These are phyloP conservation scores for Heptranchias perlo DNA, from an alignment of 2,113 vertebrate species.

Conservation along the genomic window DNA sequence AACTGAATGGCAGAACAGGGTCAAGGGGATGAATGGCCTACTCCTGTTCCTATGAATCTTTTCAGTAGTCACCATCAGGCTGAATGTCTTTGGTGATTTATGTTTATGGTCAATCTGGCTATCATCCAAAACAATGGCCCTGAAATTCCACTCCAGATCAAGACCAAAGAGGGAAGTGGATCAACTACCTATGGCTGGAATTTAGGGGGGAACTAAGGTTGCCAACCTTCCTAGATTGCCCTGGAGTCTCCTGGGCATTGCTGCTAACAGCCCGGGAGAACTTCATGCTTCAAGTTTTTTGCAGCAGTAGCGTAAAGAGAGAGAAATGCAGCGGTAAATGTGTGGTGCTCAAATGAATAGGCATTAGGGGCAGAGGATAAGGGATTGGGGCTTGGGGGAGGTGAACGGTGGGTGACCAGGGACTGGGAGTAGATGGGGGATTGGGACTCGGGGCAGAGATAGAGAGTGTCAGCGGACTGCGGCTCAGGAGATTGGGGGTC, in stretches of 20 bases:
- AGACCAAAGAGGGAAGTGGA: background rate
- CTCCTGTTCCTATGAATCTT: background rate
- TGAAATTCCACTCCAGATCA: background rate
- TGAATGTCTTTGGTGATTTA: background rate
- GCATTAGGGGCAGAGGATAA: background rate
- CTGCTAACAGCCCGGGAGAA: no score
- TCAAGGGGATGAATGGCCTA: background rate
- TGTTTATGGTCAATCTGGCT: background rate
- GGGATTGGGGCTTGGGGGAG: accelerated
- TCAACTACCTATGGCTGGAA: background rate
- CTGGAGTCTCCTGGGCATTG: background rate
- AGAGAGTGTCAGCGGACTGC: background rate
- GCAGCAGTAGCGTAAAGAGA: background rate
- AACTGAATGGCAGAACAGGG: background rate
- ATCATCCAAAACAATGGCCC: background rate
- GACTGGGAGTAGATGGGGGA: background rate
- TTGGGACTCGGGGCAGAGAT: no score
- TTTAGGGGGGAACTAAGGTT: background rate
- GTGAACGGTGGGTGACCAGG: background rate
- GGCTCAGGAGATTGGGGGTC: background rate
- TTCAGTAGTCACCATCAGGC: background rate
- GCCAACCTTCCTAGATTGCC: background rate
- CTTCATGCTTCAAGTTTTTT: background rate
- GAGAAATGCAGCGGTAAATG: background rate
- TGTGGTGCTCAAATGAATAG: background rate